Percentiles rank a stretch among this genome's conserved stretches.
Evolutionary conservation across 35 echinoderm and acorn worm genomes (phyloP).

Genomic region (Strongylocentrotus purpuratus): DNA sequence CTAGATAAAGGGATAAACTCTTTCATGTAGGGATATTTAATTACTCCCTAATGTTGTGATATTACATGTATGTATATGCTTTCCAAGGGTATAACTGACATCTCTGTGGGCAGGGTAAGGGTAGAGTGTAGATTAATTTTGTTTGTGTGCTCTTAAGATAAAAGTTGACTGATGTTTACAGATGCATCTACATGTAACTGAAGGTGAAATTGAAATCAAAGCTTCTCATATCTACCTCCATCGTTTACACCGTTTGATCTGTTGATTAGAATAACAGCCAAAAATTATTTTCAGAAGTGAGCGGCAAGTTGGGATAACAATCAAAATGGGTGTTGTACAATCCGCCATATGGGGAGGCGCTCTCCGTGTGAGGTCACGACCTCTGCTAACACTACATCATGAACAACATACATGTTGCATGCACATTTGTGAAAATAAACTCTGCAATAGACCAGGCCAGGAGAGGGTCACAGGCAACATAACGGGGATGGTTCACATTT

Average conservation of each 20-base stretch:
- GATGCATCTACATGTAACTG: not conserved
- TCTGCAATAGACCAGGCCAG: not conserved
- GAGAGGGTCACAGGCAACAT: not conserved
- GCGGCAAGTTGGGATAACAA: not conserved
- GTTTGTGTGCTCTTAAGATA: not conserved
- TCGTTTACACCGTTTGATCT: not conserved
- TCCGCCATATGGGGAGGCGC: not conserved
- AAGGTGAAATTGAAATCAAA: not conserved
- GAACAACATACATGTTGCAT: not conserved
- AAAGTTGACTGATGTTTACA: not conserved
- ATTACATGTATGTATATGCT: too few species aligned
- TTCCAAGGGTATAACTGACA: too few species aligned
- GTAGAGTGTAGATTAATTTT: not conserved
- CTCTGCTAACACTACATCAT: not conserved
- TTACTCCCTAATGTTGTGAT: too few species aligned
- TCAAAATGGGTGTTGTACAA: not conserved
- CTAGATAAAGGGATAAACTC: too few species aligned
- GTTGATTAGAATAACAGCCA: not conserved
- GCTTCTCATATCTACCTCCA: not conserved
- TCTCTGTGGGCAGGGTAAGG: too few species aligned
- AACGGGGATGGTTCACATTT: not conserved
- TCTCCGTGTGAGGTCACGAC: not conserved
- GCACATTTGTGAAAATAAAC: constrained; percentile 18
- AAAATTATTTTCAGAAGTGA: constrained; percentile 5
- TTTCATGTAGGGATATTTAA: too few species aligned